These are phyloP conservation scores for Corvus moneduloides DNA, from an alignment of 2,113 vertebrate species.

Conservation along the genomic window DNA sequence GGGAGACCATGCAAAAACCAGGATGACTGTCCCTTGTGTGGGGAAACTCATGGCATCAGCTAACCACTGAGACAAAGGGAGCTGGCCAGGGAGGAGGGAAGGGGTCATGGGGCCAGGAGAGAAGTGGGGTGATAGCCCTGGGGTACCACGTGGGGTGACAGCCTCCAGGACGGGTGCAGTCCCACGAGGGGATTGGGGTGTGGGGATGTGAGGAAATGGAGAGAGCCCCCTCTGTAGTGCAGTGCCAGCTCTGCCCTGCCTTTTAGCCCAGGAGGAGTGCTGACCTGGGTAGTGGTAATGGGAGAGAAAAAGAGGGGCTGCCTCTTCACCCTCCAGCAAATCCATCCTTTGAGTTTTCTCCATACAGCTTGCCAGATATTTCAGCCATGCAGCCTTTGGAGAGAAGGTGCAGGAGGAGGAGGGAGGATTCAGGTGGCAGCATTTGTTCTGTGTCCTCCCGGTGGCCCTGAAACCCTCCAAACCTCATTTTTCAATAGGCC, in stretches of 20 bases:
- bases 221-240: neutral
- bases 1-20: neutral
- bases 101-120: neutral
- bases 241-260: fast-evolving
- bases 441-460: neutral
- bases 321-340: neutral
- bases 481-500: constrained; percentile 53
- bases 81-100: neutral
- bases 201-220: neutral
- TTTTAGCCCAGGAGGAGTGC: fast-evolving
- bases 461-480: constrained; percentile 37
- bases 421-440: neutral
- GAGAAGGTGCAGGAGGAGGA: neutral
- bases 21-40: fast-evolving
- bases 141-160: neutral
- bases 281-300: neutral
- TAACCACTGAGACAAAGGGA: neutral
- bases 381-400: neutral
- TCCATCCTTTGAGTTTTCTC: neutral
- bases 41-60: neutral
- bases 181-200: neutral
- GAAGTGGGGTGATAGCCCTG: neutral
- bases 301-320: neutral
- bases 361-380: neutral
- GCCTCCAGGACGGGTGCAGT: neutral